Base-by-base conservation (phyloP, 2,797 vertebrate species). In the Schizothorax lantsangensis region DNA sequence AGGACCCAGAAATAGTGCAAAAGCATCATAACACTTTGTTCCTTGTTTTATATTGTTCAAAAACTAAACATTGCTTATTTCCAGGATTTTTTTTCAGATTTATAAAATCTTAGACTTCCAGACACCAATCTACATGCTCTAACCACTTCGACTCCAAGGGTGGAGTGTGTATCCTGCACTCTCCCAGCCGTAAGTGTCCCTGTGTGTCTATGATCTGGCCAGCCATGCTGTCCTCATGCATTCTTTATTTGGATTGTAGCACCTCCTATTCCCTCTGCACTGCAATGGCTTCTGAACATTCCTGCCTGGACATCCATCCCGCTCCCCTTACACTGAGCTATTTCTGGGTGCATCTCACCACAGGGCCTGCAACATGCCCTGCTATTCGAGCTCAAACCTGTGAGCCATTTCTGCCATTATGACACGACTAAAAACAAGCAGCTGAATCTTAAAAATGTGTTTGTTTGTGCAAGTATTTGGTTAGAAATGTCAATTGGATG, bases 241-340 rank as follows among this genome's bases (percentile, higher is more conserved):
- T 94, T 91, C 88, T 86, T 93, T 88, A 78, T 86, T 82, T 86
- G 79, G 69, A 88, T 69, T 54, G 74, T 79, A 83, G 88, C 89
- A 89, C 90, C 91, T 92, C 91, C 90, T 89, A 77, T 79, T 90
- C 92, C 91, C 90, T 91, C 90, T 93, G 91, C 92, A 89, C 84
- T 93, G 93, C 90, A 47, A 74, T 78, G 71, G 49, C 91, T 91
- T 92, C 90, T 68, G 84, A 83, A 91, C 93, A 93, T 95, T 95
- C 94, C 92, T 79, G 84, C 30, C 73, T 91, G 88, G 91, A 94
- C 92, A 94, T 94, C 92, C 86, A 93, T 91, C 93, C 93, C 92
- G 89, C 93, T 95, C 93, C 89, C 81, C 92, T 96, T 95, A 94
- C 94, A 94, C 89, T 75, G 82, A 86, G 94, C 95, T 96, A 96